Evolutionary conservation across 2,888 invertebrate genomes (phyloP).

Genomic region (Pardosa pseudoannulata): DNA sequence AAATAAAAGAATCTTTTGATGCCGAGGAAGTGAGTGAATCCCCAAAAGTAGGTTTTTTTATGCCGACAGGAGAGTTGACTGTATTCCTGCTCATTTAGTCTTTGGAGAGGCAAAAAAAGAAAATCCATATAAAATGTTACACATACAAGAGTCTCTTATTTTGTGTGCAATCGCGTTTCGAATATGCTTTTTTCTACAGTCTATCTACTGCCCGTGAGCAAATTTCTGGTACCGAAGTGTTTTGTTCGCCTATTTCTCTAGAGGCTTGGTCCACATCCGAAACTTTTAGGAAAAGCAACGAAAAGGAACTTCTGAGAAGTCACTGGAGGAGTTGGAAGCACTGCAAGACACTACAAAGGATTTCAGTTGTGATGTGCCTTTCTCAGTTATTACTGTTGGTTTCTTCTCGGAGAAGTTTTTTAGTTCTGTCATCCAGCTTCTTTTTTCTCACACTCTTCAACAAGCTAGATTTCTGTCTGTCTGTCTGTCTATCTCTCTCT

Average conservation of each 20-base stretch:
- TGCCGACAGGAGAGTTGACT: conserved; percentile 41
- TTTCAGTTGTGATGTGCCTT: conserved; percentile 72
- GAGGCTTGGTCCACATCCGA: conserved; percentile 44
- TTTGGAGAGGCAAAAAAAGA: conserved; percentile 13
- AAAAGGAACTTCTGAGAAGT: conserved; percentile 55
- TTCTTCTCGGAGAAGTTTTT: conserved; percentile 32
- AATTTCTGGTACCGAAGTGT: conserved; percentile 17
- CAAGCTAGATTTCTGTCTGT: conserved; percentile 37
- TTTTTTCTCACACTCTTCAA: conserved; percentile 21
- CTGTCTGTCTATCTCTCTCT: conserved; percentile 19
- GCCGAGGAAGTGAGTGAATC: no score
- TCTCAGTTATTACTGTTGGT: conserved; percentile 67
- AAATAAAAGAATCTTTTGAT: neutral
- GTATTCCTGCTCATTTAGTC: conserved; percentile 40
- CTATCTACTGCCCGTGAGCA: conserved; percentile 35
- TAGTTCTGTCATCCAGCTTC: conserved; percentile 34
- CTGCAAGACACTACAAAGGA: conserved; percentile 60
- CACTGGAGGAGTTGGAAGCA: conserved; percentile 41
- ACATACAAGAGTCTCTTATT: conserved; percentile 23
- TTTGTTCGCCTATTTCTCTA: conserved; percentile 1
- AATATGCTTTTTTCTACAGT: conserved; percentile 43
- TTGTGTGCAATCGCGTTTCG: conserved; percentile 33
- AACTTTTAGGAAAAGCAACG: conserved; percentile 51
- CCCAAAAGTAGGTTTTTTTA: neutral
- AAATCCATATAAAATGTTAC: neutral